Conservation (phyloP, 2,797 vertebrate species). For the Leuciscus waleckii region DNA sequence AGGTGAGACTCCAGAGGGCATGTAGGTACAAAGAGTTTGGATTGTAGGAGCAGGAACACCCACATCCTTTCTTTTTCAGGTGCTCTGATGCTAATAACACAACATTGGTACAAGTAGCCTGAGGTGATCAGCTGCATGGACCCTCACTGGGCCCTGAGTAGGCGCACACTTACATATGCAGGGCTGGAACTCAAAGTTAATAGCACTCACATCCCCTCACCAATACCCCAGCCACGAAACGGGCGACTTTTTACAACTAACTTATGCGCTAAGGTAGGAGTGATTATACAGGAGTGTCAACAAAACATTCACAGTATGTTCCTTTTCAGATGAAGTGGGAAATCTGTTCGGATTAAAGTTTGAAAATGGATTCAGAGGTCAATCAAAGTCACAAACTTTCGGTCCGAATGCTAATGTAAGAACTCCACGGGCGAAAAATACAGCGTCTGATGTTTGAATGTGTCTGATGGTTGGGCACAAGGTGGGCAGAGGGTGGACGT, state of each 20-base stretch:
- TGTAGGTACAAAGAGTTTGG: constrained; percentile 20
- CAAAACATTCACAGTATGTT: constrained; percentile 35
- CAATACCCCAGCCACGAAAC: constrained; percentile 12
- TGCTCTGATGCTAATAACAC: constrained; percentile 44
- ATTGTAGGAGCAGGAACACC: constrained; percentile 41
- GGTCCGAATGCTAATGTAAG: constrained; percentile 15
- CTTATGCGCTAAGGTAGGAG: constrained; percentile 8
- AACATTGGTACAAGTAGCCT: constrained; percentile 39
- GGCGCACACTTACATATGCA: constrained; percentile 7
- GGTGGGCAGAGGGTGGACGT: constrained; percentile 6
- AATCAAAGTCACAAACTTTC: constrained; percentile 15
- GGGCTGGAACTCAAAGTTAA: constrained; percentile 35
- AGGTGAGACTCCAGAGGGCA: constrained; percentile 16
- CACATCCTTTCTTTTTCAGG: constrained; percentile 28
- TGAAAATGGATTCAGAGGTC: constrained; percentile 40
- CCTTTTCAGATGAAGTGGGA: constrained; percentile 27
- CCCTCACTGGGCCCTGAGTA: constrained; percentile 31
- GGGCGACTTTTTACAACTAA: constrained; percentile 22
- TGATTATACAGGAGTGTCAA: constrained; percentile 38
- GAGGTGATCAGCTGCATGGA: constrained; percentile 36
- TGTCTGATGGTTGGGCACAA: constrained; percentile 10
- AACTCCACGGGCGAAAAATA: not conserved
- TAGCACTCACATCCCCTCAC: constrained; percentile 34
- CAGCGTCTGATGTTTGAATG: not conserved
- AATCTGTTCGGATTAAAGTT: not conserved